These are phyloP conservation scores for Gadopsis bispinosus DNA, from an alignment of 2,797 vertebrate genomes.

Conservation along the genomic window DNA sequence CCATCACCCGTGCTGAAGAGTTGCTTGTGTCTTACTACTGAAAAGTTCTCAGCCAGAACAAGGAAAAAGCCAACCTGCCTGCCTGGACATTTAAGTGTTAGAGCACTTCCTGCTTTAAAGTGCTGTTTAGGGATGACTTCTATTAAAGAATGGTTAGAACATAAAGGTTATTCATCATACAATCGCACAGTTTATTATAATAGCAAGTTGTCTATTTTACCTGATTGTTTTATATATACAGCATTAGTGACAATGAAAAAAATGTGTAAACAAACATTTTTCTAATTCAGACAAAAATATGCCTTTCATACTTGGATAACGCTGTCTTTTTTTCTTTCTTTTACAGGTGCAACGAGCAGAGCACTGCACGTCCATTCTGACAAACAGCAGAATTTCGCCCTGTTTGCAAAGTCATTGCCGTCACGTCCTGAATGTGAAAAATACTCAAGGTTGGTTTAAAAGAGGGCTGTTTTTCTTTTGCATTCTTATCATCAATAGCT, in stretches of 20 bases:
- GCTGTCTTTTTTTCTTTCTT: neutral
- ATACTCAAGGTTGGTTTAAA: slow-evolving; percentile 60
- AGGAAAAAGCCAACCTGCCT: slow-evolving; percentile 10
- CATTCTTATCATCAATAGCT: slow-evolving; percentile 65
- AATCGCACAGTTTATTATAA: neutral
- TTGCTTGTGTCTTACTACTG: slow-evolving; percentile 44
- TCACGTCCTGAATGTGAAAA: slow-evolving; percentile 32
- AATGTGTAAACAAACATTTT: too few species aligned
- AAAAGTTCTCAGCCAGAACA: slow-evolving; percentile 46
- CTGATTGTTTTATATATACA: neutral
- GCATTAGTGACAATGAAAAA: neutral
- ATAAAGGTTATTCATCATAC: neutral
- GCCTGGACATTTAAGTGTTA: neutral
- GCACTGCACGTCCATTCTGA: neutral
- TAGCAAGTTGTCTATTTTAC: neutral
- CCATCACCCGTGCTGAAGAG: slow-evolving; percentile 58
- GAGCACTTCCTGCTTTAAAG: neutral
- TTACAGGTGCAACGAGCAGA: neutral
- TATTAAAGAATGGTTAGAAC: neutral
- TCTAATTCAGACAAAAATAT: neutral
- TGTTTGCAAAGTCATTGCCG: slow-evolving; percentile 29
- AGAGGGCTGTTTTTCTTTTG: slow-evolving; percentile 53
- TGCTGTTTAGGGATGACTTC: neutral
- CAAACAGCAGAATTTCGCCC: slow-evolving; percentile 27
- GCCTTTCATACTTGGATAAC: neutral